These are phyloP conservation scores for Micromussa lordhowensis DNA, from an alignment of 92 coral and sea anemone species.

Conservation along the genomic window DNA sequence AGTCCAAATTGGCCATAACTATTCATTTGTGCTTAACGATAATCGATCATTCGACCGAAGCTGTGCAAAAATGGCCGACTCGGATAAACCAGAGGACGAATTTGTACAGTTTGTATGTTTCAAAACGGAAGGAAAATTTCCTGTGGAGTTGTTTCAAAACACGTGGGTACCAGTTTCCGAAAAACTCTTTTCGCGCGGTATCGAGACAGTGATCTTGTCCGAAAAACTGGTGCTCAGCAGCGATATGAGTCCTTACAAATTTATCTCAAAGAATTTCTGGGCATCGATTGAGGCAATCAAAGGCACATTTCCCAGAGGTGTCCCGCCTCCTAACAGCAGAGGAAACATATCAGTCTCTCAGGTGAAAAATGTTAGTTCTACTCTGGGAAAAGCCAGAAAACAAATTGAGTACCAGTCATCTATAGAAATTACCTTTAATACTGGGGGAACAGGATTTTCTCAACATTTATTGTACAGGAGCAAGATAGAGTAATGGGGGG, in stretches of 20 bases:
- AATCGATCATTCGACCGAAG: background rate
- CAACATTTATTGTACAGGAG: no score
- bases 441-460: no score
- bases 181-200: conserved; percentile 80
- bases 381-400: background rate
- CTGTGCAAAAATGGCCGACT: conserved; percentile 10
- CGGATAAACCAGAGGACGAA: conserved; percentile 42
- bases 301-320: conserved; percentile 77
- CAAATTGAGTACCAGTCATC: background rate
- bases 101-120: conserved; percentile 89
- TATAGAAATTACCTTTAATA: background rate
- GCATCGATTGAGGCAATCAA: conserved; percentile 81
- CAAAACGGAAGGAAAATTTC: conserved; percentile 69
- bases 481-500: no score
- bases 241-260: conserved; percentile 72
- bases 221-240: conserved; percentile 67
- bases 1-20: background rate
- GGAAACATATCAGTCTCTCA: conserved; percentile 83
- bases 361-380: conserved; percentile 47
- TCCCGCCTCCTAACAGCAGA: conserved; percentile 74
- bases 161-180: conserved; percentile 86
- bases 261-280: conserved; percentile 89
- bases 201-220: conserved; percentile 74
- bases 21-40: background rate
- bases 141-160: conserved; percentile 89